Percentiles rank a stretch among this genome's conserved stretches.
Evolutionary conservation across 2,888 invertebrate species (phyloP).

Genomic region (Crepidodera aurea): DNA sequence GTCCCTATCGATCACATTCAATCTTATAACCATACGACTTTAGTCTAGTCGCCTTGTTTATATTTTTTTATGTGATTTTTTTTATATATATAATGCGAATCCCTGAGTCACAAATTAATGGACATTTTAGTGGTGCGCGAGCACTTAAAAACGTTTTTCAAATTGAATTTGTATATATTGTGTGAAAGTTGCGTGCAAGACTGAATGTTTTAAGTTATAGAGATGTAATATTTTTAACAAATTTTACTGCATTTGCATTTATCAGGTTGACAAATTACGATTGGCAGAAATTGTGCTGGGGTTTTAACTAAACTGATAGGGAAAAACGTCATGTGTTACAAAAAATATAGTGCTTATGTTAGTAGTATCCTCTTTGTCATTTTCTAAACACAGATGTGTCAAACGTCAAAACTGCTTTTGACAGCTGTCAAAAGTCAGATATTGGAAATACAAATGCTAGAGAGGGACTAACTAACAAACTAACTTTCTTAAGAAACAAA

Average conservation of each 20-base stretch:
- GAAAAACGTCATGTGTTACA: background rate
- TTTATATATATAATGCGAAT: slow-evolving; percentile 29
- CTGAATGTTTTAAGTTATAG: slow-evolving; percentile 40
- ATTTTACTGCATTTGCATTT: slow-evolving; percentile 42
- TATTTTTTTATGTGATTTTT: slow-evolving; percentile 40
- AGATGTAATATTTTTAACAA: slow-evolving; percentile 45
- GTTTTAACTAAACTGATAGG: slow-evolving; percentile 1
- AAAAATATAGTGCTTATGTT: background rate
- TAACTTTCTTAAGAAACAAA: background rate
- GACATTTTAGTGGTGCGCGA: slow-evolving; percentile 30
- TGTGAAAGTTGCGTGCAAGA: slow-evolving; percentile 45
- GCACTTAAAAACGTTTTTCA: slow-evolving; percentile 35
- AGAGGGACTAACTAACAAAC: too few species aligned
- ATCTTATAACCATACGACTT: slow-evolving; percentile 39
- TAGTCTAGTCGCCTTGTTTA: slow-evolving; percentile 33
- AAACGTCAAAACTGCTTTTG: too few species aligned
- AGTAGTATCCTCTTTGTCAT: background rate
- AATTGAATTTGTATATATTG: slow-evolving; percentile 54
- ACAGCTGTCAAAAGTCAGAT: too few species aligned
- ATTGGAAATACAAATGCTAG: too few species aligned
- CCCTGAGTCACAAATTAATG: slow-evolving; percentile 35
- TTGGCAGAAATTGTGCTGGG: slow-evolving; percentile 17
- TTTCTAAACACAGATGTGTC: too few species aligned
- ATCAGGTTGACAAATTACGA: slow-evolving; percentile 29
- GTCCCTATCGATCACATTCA: slow-evolving; percentile 31